These are phyloP conservation scores for Apis florea DNA, from an alignment of 1,140 invertebrate genomes.

Conservation along the genomic window DNA sequence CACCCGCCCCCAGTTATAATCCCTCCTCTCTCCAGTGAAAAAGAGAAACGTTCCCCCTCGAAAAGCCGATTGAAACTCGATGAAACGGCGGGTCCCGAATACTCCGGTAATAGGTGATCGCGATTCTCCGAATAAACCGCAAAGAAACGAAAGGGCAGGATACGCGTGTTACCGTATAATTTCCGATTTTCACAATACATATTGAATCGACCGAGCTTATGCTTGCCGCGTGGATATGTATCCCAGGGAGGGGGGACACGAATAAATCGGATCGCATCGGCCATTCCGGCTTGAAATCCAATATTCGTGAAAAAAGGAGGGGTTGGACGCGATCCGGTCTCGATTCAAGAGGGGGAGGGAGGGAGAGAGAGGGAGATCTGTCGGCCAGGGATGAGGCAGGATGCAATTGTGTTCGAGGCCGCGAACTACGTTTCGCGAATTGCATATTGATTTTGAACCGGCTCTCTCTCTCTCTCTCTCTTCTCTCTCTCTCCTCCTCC, in stretches of 20 bases:
- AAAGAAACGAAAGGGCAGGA: constrained; percentile 17
- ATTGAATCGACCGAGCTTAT: constrained; percentile 32
- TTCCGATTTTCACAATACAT: constrained; percentile 45
- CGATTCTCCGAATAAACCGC: constrained; percentile 14
- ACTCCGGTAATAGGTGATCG: neutral
- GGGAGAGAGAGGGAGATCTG: no score
- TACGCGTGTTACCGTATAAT: constrained; percentile 45
- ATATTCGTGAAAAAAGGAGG: constrained; percentile 52
- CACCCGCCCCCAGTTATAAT: no score
- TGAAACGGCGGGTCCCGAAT: neutral
- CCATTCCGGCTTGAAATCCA: constrained; percentile 49
- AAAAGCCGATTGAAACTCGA: neutral
- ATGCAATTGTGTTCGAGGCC: constrained; percentile 51
- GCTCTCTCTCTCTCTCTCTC: neutral
- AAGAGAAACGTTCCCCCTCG: no score
- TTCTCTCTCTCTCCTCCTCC: no score
- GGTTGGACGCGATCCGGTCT: constrained; percentile 16
- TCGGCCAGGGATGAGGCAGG: neutral
- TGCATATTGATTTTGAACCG: constrained; percentile 55
- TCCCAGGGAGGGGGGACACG: constrained; percentile 3
- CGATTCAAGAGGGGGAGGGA: constrained; percentile 17
- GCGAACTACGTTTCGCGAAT: constrained; percentile 56
- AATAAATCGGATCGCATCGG: constrained; percentile 55
- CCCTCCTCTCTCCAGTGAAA: neutral
- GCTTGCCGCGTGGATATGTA: neutral